These are phyloP conservation scores for Ailurus styani DNA, from an alignment of 2,113 vertebrate species.

Conservation along the genomic window DNA sequence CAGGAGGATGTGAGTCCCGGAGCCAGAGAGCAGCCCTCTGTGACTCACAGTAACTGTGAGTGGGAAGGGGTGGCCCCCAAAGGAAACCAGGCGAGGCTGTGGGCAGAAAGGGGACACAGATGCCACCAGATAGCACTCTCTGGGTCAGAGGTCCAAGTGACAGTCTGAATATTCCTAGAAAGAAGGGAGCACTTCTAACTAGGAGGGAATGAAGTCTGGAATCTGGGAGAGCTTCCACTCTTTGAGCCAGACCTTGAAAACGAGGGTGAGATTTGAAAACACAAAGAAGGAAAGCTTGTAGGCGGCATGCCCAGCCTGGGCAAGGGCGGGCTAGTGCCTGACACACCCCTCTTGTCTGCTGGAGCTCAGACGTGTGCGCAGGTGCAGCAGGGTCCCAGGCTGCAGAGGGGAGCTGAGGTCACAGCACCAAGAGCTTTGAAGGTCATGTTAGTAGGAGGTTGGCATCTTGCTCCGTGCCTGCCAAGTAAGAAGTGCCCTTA, in stretches of 20 bases:
- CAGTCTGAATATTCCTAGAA: neutral
- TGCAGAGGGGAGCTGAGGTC: neutral
- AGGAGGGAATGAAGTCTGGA: neutral
- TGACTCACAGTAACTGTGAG: neutral
- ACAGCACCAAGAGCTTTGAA: neutral
- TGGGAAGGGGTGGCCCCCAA: neutral
- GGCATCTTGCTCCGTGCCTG: neutral
- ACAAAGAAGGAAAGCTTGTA: neutral
- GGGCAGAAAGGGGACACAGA: neutral
- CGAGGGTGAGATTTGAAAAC: neutral
- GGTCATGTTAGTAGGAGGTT: neutral
- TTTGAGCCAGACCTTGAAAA: neutral
- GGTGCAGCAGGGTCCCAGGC: neutral
- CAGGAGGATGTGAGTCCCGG: neutral
- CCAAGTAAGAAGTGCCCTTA: neutral
- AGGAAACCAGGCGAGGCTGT: neutral
- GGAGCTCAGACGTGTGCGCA: neutral
- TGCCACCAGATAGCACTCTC: neutral
- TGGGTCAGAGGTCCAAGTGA: neutral
- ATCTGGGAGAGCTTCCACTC: neutral
- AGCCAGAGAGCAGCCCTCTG: neutral
- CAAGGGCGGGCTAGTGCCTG: neutral
- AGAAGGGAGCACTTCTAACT: neutral
- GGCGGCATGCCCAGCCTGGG: neutral
- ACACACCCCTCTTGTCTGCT: too few relatives aligned